These are phyloP conservation scores for Magallana nippona DNA, from an alignment of 2,888 invertebrate genomes.

Conservation along the genomic window DNA sequence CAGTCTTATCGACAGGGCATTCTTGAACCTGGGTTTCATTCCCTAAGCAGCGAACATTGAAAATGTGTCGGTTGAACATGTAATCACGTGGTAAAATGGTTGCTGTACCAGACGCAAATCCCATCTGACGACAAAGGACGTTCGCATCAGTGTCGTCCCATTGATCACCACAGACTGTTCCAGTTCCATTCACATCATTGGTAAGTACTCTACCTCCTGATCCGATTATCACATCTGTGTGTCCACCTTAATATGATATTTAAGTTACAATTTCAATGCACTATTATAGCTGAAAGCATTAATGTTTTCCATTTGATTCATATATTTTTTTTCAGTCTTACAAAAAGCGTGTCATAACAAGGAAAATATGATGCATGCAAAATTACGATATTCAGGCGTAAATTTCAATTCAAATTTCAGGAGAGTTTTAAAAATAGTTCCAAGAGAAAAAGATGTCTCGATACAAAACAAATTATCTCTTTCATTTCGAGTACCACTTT, in stretches of 20 bases:
- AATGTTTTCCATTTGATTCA: no score
- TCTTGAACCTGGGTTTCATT: constrained; percentile 34
- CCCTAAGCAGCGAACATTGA: constrained; percentile 38
- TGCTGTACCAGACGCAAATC: constrained; percentile 29
- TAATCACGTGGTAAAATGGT: constrained; percentile 26
- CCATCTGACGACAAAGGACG: constrained; percentile 41
- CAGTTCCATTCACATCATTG: constrained; percentile 5
- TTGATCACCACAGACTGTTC: constrained; percentile 26
- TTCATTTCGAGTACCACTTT: no score
- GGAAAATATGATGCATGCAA: no score
- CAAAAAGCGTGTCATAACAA: no score
- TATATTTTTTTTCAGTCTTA: no score
- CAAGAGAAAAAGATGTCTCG: no score
- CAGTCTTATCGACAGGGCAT: constrained; percentile 31
- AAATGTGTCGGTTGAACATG: constrained; percentile 18
- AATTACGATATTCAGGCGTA: no score
- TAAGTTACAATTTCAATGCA: no score
- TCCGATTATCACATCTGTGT: neutral
- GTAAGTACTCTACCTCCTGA: constrained; percentile 25
- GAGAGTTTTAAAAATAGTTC: no score
- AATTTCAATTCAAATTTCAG: no score
- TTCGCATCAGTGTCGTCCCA: constrained; percentile 38
- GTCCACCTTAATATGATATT: neutral
- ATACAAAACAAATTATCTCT: no score
- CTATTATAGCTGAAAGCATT: no score